phyloP scores from a whole-genome alignment of 2,113 vertebrate genomes.

The Thinocorus orbignyianus region DNA sequence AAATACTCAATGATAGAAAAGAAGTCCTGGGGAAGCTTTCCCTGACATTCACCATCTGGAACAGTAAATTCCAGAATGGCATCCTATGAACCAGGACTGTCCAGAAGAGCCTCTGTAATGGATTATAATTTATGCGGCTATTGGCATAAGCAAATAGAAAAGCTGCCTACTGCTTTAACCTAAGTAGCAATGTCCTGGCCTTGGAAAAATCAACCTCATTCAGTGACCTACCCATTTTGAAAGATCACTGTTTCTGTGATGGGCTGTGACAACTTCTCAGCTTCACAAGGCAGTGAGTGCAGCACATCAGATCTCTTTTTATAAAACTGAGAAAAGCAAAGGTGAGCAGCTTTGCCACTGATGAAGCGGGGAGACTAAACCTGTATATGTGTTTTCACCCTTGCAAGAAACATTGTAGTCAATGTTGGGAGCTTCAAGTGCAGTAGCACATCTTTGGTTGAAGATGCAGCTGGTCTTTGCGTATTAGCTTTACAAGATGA shows the following conservation, averaged over 20 bases:
- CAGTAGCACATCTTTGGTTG: neutral
- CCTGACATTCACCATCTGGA: neutral
- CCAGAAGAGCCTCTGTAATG: neutral
- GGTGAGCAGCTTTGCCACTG: neutral
- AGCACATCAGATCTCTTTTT: neutral
- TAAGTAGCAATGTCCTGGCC: neutral
- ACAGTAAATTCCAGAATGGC: neutral
- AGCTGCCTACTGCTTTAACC: neutral
- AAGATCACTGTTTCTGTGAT: neutral
- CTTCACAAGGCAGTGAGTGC: neutral
- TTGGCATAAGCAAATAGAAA: neutral
- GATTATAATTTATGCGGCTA: neutral
- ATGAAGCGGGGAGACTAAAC: neutral
- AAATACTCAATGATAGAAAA: constrained; percentile 13
- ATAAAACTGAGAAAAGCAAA: neutral
- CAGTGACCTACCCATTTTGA: neutral
- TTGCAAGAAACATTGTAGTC: neutral
- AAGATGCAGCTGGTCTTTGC: neutral
- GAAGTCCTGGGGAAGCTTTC: neutral
- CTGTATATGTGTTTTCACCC: neutral
- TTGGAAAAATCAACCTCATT: neutral
- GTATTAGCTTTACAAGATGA: neutral
- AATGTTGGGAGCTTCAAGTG: neutral
- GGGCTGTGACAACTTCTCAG: neutral
- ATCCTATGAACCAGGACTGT: neutral